Base-by-base conservation (phyloP, 2,113 vertebrate species). In the Pseudorasbora parva region DNA sequence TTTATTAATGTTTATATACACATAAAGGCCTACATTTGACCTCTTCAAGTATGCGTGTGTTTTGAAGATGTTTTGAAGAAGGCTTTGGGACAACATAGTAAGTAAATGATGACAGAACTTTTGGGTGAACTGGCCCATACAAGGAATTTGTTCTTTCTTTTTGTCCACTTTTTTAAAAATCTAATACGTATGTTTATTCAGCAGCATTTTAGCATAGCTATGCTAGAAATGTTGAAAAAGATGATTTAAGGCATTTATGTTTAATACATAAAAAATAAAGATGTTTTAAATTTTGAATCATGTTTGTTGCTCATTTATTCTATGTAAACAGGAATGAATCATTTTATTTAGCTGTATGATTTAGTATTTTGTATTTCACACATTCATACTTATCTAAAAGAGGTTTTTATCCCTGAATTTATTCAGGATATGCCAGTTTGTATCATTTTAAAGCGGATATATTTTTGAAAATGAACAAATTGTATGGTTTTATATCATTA, bases 181-280 rank as follows among this genome's bases (percentile, higher is more conserved):
- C 23, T 80, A n/a, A 43, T 75, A 54, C 49, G 25, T 25, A 43
- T 81, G 77, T 45, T 68, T 51, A 57, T 33, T 21, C 27, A 41
- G 17, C 33, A 83, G 82, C 43, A 86, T 57, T 77, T 49, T 45
- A 69, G 37, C 14, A 76, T 81, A 68, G n/a, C 54, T 57, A 71
- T 82, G 45, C 56, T 76, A 68, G 23, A 43, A 62, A 45, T 81
- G 76, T 72, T 78, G n/a, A 83, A 78, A 69, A 54, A 8, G 6
- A 17, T 54, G 51, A 54, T 54, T 54, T 5, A 64, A 77, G 68
- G 66, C 78, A 69, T 30, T 45, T 79, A 41, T 90, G 88, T 88
- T 90, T 86, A 72, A 72, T 68, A 85, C 71, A 72, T 69, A 69
- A 82, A 73, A 87, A 91, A 89, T 90, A 89, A 91, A 91, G 84